Conservation (phyloP, 2,797 vertebrate species). For the Microctenopoma steveboyesi region DNA sequence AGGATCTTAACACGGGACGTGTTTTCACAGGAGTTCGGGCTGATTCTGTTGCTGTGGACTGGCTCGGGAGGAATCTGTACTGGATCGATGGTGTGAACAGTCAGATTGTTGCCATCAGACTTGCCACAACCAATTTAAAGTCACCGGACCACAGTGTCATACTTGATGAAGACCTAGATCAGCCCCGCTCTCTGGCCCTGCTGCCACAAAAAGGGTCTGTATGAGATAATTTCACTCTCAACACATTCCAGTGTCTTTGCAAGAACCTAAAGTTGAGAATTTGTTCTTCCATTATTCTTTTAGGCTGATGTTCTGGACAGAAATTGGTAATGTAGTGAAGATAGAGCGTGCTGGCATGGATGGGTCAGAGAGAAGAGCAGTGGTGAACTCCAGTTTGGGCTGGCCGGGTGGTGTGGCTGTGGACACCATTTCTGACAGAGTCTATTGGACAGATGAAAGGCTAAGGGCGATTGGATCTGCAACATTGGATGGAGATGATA, state of each 20-base stretch:
- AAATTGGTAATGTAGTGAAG: conserved; percentile 85
- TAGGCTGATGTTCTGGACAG: conserved; percentile 95
- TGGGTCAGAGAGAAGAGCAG: conserved; percentile 81
- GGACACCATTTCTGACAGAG: conserved; percentile 81
- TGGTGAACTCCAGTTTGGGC: conserved; percentile 85
- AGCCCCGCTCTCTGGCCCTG: conserved; percentile 87
- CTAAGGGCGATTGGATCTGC: conserved; percentile 87
- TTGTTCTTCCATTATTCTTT: background rate
- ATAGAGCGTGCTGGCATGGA: conserved; percentile 93
- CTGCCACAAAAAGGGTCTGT: conserved; percentile 88
- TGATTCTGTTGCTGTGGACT: conserved; percentile 91
- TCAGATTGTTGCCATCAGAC: conserved; percentile 83
- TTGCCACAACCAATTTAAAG: conserved; percentile 72
- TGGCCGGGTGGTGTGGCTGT: conserved; percentile 91
- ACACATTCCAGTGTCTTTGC: background rate
- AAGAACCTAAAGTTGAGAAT: background rate
- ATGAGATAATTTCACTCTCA: background rate
- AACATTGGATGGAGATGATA: conserved; percentile 84
- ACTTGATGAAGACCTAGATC: conserved; percentile 86
- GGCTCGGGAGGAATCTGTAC: conserved; percentile 92
- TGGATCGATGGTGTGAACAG: conserved; percentile 88
- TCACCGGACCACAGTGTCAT: conserved; percentile 81
- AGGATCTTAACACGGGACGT: background rate
- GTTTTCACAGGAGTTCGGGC: conserved; percentile 84
- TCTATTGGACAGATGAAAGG: conserved; percentile 94